Evolutionary conservation across 2,797 vertebrate species (phyloP).

Genomic region (Cephalopachus bancanus): DNA sequence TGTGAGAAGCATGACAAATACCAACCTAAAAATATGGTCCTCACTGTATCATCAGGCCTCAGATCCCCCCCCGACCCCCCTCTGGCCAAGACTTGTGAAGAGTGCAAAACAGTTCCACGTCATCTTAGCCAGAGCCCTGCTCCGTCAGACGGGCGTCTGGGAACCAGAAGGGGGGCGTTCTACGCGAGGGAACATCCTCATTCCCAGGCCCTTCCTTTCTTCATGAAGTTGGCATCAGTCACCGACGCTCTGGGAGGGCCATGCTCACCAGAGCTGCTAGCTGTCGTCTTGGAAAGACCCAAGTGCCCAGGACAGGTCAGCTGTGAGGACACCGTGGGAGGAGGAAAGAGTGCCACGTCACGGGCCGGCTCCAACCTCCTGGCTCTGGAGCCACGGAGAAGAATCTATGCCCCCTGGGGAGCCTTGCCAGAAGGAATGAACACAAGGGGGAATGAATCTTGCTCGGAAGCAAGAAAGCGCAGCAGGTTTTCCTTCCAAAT

Average conservation of each 20-base stretch:
- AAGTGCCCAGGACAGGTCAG: background rate
- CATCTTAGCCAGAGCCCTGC: background rate
- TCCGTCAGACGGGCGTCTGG: background rate
- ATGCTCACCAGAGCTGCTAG: background rate
- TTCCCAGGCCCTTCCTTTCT: background rate
- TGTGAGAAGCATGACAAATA: conserved; percentile 30
- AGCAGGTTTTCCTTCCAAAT: background rate
- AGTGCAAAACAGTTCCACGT: background rate
- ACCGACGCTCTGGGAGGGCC: background rate
- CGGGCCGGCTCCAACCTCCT: background rate
- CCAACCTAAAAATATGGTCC: conserved; percentile 63
- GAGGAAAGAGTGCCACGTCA: too few relatives aligned
- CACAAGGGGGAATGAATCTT: background rate
- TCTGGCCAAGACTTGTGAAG: background rate
- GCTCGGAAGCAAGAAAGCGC: background rate
- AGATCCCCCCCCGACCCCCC: background rate
- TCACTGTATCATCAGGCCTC: conserved; percentile 14
- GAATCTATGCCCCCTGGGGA: background rate
- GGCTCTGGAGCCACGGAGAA: background rate
- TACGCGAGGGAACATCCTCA: background rate
- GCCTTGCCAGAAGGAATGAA: background rate
- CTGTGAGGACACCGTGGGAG: background rate
- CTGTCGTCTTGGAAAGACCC: background rate
- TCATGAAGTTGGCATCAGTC: background rate
- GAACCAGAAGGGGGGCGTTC: background rate